Evolutionary conservation across 2,797 vertebrate genomes (phyloP).

Genomic region (Microchirus variegatus): DNA sequence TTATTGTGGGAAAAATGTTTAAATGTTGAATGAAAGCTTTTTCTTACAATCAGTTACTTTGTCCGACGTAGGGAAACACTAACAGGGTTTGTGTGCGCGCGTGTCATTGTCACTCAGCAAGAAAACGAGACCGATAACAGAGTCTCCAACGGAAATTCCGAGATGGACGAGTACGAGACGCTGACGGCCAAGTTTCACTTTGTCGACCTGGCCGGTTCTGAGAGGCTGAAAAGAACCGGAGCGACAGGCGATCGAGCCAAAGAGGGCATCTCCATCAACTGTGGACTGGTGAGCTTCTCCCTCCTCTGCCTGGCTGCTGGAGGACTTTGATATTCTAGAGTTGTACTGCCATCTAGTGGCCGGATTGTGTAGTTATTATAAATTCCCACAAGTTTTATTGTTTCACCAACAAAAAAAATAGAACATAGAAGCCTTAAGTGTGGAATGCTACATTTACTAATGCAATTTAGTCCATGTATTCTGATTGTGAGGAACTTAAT

Average conservation of each 20-base stretch:
- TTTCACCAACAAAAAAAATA: too few species aligned
- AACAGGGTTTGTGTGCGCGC: not conserved
- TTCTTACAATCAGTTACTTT: too few species aligned
- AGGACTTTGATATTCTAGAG: not conserved
- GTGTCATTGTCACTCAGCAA: constrained; percentile 68
- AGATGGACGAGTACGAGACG: constrained; percentile 93
- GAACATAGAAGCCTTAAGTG: too few species aligned
- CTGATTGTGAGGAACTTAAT: too few species aligned
- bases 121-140: constrained; percentile 88
- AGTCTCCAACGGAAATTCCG: constrained; percentile 87
- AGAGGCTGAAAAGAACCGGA: constrained; percentile 93
- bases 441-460: too few species aligned
- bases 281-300: constrained; percentile 87
- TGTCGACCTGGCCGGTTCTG: constrained; percentile 85
- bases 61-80: not conserved
- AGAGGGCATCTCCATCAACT: constrained; percentile 98
- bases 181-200: constrained; percentile 93
- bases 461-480: too few species aligned
- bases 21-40: too few species aligned
- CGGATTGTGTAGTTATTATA: too few species aligned
- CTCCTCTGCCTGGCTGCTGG: not conserved
- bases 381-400: too few species aligned
- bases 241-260: constrained; percentile 93
- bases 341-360: constrained; percentile 64
- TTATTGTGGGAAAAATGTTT: too few species aligned